Base-by-base conservation (phyloP, 2,113 vertebrate species). In the Myiozetetes cayanensis region DNA sequence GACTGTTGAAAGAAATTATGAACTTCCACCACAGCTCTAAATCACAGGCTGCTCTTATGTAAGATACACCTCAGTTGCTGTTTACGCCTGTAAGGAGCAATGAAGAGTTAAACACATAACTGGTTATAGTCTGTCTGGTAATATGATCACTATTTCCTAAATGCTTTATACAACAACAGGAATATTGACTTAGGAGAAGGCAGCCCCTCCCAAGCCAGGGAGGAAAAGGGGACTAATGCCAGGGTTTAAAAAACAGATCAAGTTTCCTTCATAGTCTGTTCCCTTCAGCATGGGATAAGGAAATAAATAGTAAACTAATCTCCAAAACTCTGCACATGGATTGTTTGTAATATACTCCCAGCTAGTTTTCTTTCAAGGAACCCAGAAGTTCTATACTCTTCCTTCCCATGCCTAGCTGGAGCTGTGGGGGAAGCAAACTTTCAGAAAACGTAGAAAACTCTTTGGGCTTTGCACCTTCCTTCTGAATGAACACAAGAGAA, bases 211-310 rank as follows among this genome's bases (percentile, higher is more conserved):
- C 86, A 82, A 59, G 61, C 46, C 70, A 65, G 83, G 44, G 93
- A 67, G 68, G 83, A 94, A 97, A 96, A 58, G 53, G 19, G 28
- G 78, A 94, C 35, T 71, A 93, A 78, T 31, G 79, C 68, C 83
- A 92, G 72, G 84, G n/a, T 65, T 63, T 41, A 65, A 90, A 22
- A 78, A 94, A 87, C 79, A 74, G 28, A 30, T 70, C 72, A 49
- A 31, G 10, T 84, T 96, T 94, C 94, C 85, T 80, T 88, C 33
- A 27, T 7, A 25, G 52, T 56, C 82, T 72, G 61, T 65, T 78
- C 73, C 55, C 44, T 88, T 90, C 47, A 84, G 35, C 35, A 53
- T 23, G 17, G 73, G 20, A 68, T 72, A 87, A 65, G 76, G n/a
- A 87, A 95, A 92, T 0, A 74, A 95, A 90, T 0, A 74, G 72